Evolutionary conservation across 2,888 invertebrate genomes (phyloP).

Genomic region (Linyphia triangularis): DNA sequence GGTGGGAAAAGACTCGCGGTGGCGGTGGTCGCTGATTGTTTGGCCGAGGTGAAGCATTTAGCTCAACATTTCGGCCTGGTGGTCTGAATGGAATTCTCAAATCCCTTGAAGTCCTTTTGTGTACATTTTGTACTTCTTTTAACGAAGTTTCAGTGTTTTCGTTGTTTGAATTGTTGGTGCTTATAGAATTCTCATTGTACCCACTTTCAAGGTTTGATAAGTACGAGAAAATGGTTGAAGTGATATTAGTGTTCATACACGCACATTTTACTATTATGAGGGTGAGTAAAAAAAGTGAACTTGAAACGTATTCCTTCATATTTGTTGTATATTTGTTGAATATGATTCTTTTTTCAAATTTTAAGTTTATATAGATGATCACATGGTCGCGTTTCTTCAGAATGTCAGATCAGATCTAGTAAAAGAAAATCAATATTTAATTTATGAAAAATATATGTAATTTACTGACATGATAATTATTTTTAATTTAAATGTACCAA

Average conservation of each 20-base stretch:
- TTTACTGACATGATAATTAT: no score
- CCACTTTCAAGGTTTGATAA: neutral
- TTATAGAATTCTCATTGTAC: neutral
- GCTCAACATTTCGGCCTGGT: neutral
- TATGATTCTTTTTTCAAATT: neutral
- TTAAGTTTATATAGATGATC: neutral
- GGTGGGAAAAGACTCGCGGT: conserved; percentile 4
- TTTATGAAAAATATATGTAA: neutral
- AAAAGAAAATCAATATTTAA: neutral
- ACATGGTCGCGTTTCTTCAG: neutral
- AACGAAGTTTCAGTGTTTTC: neutral
- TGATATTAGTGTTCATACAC: neutral
- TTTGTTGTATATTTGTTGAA: neutral
- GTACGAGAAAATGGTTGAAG: neutral
- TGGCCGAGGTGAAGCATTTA: neutral
- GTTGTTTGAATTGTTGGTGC: neutral
- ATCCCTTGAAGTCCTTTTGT: conserved; percentile 15
- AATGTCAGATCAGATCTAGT: neutral
- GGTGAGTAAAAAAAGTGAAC: neutral
- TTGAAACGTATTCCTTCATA: neutral
- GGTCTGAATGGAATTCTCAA: conserved; percentile 27
- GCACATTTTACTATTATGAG: neutral
- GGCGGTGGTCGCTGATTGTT: neutral
- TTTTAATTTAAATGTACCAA: no score
- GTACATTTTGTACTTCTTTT: neutral